Evolutionary conservation across 2,797 vertebrate genomes (phyloP), one percentile per base, ranked within the genome.

Genomic region (Brachyalestes nurse): DNA sequence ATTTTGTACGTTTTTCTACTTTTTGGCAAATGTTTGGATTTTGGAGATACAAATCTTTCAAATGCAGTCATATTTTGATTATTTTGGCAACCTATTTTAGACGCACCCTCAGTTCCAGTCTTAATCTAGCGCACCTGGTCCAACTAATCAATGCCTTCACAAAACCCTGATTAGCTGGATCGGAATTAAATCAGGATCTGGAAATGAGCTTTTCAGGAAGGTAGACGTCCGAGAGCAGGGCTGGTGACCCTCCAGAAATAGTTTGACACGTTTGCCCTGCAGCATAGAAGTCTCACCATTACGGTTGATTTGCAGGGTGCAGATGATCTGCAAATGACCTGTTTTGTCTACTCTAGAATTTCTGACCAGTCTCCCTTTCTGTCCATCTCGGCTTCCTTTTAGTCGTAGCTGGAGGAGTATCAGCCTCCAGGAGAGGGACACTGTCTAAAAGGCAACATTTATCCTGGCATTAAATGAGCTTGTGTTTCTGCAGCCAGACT

Each of bases 241-340:
- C 28, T 34, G 61, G 19, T 67, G 65, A 45, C 65, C 65, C 40
- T 67, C 38, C 65, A 45, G 65, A 67, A 45, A 67, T 21, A 67
- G 40, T 45, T 25, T 70, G 51, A 58, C 25, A 74, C n/a, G 23
- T 42, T 28, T 58, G 72, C 53, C 55, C 6, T 74, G 55, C 55
- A 23, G 34, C 19, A 60, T 45, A 5, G 51, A 55, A 14, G 28
- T 57, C n/a, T 57, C 23, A 42, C 60, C 13, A 28, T 38, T 62
- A 65, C 55, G n/a, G 12, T 51, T 78, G 9, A 79, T 79, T 79
- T 72, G n/a, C 42, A 38, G 42, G 57, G 16, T 72, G 45, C 19
- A 62, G 7, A 72, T 79, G 53, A 34, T 69, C 49, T 72, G 70
- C 25, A 72, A 28, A 45, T 74, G 34, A 74, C 72, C 55, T 42